phyloP scores from a whole-genome alignment of 2,888 invertebrate species.

The Callinectes sapidus region DNA sequence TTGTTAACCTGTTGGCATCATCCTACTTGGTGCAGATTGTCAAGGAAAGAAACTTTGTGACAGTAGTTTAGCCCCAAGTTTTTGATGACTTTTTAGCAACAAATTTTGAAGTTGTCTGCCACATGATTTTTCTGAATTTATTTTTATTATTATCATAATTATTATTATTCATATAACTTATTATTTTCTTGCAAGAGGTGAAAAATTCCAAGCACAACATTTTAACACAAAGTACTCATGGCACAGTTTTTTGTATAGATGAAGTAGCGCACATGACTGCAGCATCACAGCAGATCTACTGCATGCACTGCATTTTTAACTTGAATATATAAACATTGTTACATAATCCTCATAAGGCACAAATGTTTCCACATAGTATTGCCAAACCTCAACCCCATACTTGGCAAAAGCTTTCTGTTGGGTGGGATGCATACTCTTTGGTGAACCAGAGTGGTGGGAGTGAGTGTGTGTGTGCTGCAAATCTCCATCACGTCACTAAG shows the following conservation, averaged over 20 bases:
- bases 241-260: background rate
- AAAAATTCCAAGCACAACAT: background rate
- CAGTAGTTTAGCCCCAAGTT: background rate
- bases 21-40: constrained; percentile 3
- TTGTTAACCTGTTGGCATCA: constrained; percentile 21
- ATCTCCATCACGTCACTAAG: background rate
- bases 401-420: background rate
- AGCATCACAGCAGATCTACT: background rate
- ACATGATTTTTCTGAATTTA: background rate
- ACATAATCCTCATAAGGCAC: background rate
- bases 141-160: constrained; percentile 5
- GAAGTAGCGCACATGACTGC: background rate
- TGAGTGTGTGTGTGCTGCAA: background rate
- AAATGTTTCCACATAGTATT: background rate
- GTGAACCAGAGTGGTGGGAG: background rate
- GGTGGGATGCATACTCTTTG: background rate
- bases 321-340: background rate
- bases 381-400: background rate
- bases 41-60: constrained; percentile 8
- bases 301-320: background rate
- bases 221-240: background rate
- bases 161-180: constrained; percentile 37
- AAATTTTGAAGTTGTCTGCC: constrained; percentile 10
- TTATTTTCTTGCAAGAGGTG: background rate
- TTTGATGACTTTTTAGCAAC: background rate